Conservation (phyloP, 2,888 invertebrate genomes). For the Apotomis capreana region DNA sequence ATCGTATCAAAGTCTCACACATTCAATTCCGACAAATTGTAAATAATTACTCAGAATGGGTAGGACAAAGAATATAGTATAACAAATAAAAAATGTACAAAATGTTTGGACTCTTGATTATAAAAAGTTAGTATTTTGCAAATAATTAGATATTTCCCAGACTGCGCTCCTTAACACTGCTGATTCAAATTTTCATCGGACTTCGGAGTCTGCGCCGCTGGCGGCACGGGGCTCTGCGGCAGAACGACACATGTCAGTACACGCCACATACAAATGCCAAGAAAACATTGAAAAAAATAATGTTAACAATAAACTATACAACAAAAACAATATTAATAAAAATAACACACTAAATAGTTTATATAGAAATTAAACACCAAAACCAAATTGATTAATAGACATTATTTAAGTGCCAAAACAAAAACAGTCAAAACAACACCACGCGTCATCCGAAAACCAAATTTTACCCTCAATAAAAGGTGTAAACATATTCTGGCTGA, state of each 20-base stretch:
- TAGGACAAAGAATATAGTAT: constrained; percentile 52
- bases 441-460: constrained; percentile 41
- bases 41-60: constrained; percentile 57
- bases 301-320: background rate
- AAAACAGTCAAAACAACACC: constrained; percentile 47
- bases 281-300: background rate
- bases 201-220: constrained; percentile 83
- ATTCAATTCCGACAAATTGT: constrained; percentile 49
- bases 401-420: constrained; percentile 47
- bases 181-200: constrained; percentile 90
- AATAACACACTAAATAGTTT: constrained; percentile 40
- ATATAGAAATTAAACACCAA: constrained; percentile 44
- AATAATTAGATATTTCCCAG: constrained; percentile 50
- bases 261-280: constrained; percentile 20
- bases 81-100: constrained; percentile 68
- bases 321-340: background rate
- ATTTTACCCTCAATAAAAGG: constrained; percentile 69
- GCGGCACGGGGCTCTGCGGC: constrained; percentile 87
- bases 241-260: constrained; percentile 58
- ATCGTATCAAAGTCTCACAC: constrained; percentile 46
- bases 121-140: constrained; percentile 56
- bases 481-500: constrained; percentile 81
- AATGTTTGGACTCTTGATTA: constrained; percentile 67
- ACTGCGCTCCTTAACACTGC: constrained; percentile 74
- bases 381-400: constrained; percentile 42